Percentiles rank a stretch among this genome's conserved stretches.
Conservation (phyloP, 1,140 invertebrate genomes). For the Lysiphlebus fabarum region DNA sequence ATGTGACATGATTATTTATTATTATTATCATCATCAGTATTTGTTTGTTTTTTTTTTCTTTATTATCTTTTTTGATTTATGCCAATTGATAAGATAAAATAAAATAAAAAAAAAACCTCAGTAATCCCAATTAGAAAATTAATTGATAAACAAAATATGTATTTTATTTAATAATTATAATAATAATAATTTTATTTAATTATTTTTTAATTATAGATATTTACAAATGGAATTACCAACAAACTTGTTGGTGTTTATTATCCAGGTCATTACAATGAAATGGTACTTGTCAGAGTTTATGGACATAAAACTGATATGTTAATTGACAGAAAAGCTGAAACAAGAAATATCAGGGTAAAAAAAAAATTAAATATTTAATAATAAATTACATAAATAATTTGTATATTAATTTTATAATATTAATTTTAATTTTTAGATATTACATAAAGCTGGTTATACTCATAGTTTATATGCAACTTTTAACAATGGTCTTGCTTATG, state of each 20-base stretch:
- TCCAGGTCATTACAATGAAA: slow-evolving; percentile 59
- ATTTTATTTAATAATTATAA: slow-evolving; percentile 6
- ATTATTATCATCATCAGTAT: no score
- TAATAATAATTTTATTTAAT: slow-evolving; percentile 1
- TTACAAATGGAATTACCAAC: slow-evolving; percentile 95
- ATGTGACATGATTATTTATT: no score
- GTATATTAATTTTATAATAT: slow-evolving; percentile 12
- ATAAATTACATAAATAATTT: slow-evolving; percentile 1
- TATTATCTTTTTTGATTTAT: no score
- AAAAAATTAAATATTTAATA: slow-evolving; percentile 7
- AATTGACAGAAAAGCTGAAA: slow-evolving; percentile 85
- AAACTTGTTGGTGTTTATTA: slow-evolving; percentile 78
- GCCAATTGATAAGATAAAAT: no score
- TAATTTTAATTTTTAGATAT: slow-evolving; percentile 57
- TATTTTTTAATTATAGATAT: slow-evolving; percentile 64
- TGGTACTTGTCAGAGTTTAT: slow-evolving; percentile 87
- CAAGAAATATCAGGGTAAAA: slow-evolving; percentile 63
- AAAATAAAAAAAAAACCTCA: no score
- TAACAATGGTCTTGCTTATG: slow-evolving; percentile 90
- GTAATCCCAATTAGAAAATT: background rate
- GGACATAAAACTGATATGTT: slow-evolving; percentile 90
- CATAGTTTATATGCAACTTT: slow-evolving; percentile 88
- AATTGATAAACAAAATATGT: slow-evolving; percentile 7
- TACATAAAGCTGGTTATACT: slow-evolving; percentile 74
- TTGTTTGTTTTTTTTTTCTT: no score